These are phyloP conservation scores for Metridium senile DNA, from an alignment of 92 coral and sea anemone species.

Conservation along the genomic window DNA sequence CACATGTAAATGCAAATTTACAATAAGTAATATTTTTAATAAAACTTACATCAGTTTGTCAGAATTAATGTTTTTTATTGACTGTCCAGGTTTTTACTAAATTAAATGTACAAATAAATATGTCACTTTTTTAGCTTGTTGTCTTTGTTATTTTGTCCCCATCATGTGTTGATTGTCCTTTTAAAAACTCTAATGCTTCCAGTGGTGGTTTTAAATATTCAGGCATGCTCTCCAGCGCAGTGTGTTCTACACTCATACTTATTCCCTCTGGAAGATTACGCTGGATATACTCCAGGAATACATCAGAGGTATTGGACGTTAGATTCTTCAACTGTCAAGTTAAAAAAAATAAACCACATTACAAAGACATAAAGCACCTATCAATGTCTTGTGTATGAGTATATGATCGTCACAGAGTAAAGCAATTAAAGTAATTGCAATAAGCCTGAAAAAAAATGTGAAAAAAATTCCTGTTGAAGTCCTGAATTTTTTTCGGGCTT, in stretches of 20 bases:
- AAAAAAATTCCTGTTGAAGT: too few relatives aligned
- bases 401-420: too few relatives aligned
- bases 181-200: constrained; percentile 74
- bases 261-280: constrained; percentile 97
- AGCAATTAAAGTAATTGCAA: too few relatives aligned
- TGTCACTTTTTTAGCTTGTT: constrained; percentile 2
- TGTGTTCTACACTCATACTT: constrained; percentile 94
- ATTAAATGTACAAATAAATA: background rate
- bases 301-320: constrained; percentile 91
- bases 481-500: too few relatives aligned
- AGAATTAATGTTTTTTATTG: background rate
- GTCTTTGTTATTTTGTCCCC: constrained; percentile 11
- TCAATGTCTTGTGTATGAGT: background rate
- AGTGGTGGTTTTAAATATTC: constrained; percentile 76
- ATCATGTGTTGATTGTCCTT: constrained; percentile 48
- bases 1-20: too few relatives aligned
- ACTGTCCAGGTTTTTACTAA: background rate
- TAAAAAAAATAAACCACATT: background rate
- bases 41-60: background rate
- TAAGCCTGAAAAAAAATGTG: background rate
- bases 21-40: too few relatives aligned
- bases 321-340: constrained; percentile 70
- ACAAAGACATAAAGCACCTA: background rate
- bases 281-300: constrained; percentile 92
- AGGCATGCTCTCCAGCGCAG: constrained; percentile 69